These are phyloP conservation scores for Mohoua ochrocephala DNA, from an alignment of 2,113 vertebrate genomes.

Conservation along the genomic window DNA sequence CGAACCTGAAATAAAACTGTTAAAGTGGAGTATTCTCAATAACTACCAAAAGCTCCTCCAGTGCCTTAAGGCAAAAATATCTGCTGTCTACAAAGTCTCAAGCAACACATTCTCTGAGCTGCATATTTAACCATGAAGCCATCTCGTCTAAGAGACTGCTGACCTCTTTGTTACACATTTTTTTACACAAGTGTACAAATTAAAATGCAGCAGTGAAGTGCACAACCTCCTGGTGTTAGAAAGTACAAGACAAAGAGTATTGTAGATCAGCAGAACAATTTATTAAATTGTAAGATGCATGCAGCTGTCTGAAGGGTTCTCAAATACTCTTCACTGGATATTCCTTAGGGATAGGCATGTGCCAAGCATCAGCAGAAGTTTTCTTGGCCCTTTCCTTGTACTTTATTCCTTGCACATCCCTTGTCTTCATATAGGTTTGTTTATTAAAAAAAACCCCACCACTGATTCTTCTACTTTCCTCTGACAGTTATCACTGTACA, in stretches of 20 bases:
- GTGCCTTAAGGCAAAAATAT: neutral
- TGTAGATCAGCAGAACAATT: neutral
- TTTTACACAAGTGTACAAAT: neutral
- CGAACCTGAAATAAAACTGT: slow-evolving; percentile 37
- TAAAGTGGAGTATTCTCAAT: neutral
- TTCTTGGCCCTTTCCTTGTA: neutral
- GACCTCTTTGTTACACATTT: neutral
- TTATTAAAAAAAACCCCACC: neutral
- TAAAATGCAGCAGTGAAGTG: neutral
- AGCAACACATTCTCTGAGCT: neutral
- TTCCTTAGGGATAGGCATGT: neutral
- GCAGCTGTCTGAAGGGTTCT: neutral
- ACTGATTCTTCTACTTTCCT: neutral
- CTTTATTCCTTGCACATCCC: neutral
- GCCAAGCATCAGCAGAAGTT: neutral
- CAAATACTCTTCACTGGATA: neutral
- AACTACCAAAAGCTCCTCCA: neutral
- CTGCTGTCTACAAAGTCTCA: neutral
- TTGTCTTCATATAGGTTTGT: neutral
- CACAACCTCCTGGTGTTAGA: neutral
- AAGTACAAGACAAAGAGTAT: neutral
- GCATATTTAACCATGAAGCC: neutral
- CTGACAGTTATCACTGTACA: neutral
- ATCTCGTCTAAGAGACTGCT: neutral
- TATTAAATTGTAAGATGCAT: neutral